phyloP scores from a whole-genome alignment of 23 tunicate genomes.

The Trididemnum nubilum region DNA sequence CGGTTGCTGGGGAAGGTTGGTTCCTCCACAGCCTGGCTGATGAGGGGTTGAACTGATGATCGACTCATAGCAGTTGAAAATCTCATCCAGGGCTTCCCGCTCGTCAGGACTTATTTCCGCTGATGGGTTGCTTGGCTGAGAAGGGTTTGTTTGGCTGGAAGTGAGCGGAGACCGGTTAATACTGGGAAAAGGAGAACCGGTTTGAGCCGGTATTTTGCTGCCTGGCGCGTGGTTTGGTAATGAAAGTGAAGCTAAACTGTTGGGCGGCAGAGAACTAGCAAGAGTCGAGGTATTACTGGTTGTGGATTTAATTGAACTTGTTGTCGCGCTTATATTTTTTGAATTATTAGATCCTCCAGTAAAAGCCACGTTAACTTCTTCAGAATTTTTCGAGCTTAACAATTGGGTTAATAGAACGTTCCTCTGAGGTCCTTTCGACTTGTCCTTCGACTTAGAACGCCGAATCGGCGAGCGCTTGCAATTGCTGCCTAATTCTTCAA shows the following conservation, averaged over 20 bases:
- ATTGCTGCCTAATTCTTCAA: not conserved
- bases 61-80: conserved; percentile 9
- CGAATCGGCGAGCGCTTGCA: not conserved
- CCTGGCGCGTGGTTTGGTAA: not conserved
- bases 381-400: conserved; percentile 7
- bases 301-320: not conserved
- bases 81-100: conserved; percentile 2
- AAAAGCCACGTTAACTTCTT: conserved; percentile 4
- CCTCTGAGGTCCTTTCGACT: conserved; percentile 1
- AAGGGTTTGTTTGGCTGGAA: not conserved
- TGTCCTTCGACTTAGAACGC: conserved; percentile 23
- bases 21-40: not conserved
- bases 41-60: not conserved
- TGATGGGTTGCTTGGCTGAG: not conserved
- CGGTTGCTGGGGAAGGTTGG: not conserved
- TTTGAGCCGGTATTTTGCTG: not conserved
- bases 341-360: not conserved
- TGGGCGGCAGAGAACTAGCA: not conserved
- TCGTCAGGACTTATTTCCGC: not conserved
- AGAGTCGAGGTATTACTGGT: not conserved
- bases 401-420: conserved; percentile 6
- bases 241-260: not conserved
- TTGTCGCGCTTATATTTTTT: not conserved
- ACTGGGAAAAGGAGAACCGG: not conserved
- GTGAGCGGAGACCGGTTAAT: not conserved